A percentile compares a stretch with the other conserved stretches of the same genome.
phyloP scores from a whole-genome alignment of 1,140 invertebrate species.

The Teleopsis dalmanni region DNA sequence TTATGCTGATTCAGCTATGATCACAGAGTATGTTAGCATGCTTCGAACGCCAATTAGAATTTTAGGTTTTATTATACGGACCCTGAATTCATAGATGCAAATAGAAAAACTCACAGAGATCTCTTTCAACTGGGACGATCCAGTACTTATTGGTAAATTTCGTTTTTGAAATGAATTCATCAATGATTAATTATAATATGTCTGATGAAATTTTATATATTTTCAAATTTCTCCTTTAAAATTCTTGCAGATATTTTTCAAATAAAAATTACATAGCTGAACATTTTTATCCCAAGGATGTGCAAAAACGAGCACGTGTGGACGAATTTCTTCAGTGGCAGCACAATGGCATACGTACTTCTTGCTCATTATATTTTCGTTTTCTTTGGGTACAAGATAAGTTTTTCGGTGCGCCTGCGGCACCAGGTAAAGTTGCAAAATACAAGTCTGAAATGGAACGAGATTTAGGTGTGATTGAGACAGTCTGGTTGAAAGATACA shows the following conservation, averaged over 20 bases:
- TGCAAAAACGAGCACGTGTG: constrained; percentile 57
- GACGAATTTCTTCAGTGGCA: constrained; percentile 86
- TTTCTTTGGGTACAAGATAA: constrained; percentile 49
- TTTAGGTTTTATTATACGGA: no score
- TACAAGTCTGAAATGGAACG: constrained; percentile 47
- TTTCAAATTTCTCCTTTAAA: neutral
- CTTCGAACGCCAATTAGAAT: no score
- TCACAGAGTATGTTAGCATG: no score
- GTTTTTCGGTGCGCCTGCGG: no score
- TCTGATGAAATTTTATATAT: no score
- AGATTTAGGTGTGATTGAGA: constrained; percentile 52
- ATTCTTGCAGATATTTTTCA: constrained; percentile 25
- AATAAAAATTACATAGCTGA: constrained; percentile 46
- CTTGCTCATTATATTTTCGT: constrained; percentile 60
- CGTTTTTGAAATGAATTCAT: no score
- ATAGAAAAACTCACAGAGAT: no score
- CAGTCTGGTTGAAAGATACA: constrained; percentile 54
- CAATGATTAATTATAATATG: no score
- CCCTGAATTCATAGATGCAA: no score
- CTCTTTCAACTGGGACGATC: no score
- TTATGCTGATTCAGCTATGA: no score
- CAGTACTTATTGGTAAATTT: no score
- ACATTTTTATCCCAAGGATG: constrained; percentile 64
- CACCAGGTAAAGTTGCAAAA: constrained; percentile 37
- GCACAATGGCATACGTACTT: constrained; percentile 60